Percentiles rank a stretch among this genome's conserved stretches.
Conservation (phyloP, 2,113 vertebrate genomes). For the Gobius niger region DNA sequence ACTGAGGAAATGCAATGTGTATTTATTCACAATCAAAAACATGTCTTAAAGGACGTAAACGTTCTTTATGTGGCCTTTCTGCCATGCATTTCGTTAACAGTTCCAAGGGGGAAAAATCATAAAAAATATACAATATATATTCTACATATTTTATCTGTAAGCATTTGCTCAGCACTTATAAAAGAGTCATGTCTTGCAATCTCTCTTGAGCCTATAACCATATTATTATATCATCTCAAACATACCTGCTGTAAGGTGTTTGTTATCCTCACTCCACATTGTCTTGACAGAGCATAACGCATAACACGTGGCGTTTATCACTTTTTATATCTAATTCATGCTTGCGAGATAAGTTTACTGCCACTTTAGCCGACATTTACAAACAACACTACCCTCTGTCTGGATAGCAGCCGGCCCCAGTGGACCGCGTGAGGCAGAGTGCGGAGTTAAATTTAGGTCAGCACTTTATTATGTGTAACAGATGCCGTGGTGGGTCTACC, state of each 20-base stretch:
- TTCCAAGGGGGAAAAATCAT: too few relatives aligned
- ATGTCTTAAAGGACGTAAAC: not conserved
- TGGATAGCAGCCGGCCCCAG: constrained; percentile 8
- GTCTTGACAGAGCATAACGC: not conserved
- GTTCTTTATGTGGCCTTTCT: not conserved
- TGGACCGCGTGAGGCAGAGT: constrained; percentile 36
- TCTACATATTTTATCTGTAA: too few relatives aligned
- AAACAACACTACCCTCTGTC: constrained; percentile 26
- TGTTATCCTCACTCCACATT: not conserved
- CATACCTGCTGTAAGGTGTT: not conserved
- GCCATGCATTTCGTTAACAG: too few relatives aligned
- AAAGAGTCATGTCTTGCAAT: too few relatives aligned
- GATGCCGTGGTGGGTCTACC: constrained; percentile 54
- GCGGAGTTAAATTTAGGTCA: constrained; percentile 69
- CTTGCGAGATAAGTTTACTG: constrained; percentile 20
- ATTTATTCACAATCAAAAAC: too few relatives aligned
- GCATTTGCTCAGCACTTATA: too few relatives aligned
- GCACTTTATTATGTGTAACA: constrained; percentile 73
- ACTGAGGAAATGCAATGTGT: too few relatives aligned
- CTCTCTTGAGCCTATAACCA: too few relatives aligned
- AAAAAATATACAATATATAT: too few relatives aligned
- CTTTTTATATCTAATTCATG: constrained; percentile 6
- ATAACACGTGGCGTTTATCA: not conserved
- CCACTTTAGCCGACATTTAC: constrained; percentile 7
- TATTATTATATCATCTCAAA: too few relatives aligned